Percentiles rank a stretch among this genome's conserved stretches.
These are phyloP conservation scores for Pterocles gutturalis DNA, from an alignment of 2,113 vertebrate species.

Conservation along the genomic window DNA sequence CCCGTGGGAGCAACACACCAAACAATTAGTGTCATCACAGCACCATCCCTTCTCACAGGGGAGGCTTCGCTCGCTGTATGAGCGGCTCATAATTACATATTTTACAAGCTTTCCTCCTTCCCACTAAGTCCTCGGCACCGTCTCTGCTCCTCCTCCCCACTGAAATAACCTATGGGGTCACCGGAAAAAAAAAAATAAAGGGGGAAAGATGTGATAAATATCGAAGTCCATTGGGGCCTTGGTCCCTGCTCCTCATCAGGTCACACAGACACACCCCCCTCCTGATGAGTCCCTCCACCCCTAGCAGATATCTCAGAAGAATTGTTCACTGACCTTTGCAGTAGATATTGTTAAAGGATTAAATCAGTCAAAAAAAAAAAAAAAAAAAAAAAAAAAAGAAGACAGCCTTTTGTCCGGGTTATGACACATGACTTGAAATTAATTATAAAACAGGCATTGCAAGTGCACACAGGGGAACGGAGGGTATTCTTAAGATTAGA, in stretches of 20 bases:
- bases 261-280: background rate
- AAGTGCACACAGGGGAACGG: background rate
- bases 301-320: background rate
- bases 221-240: background rate
- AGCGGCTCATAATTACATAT: background rate
- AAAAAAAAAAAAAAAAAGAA: background rate
- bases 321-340: background rate
- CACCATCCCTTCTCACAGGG: background rate
- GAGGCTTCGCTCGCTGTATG: background rate
- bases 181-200: background rate
- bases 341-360: conserved; percentile 17
- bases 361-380: background rate
- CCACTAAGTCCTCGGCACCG: background rate
- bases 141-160: background rate
- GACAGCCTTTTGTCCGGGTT: background rate
- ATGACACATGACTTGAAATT: background rate
- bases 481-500: background rate
- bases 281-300: background rate
- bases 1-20: background rate
- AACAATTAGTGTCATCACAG: background rate
- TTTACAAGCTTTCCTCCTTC: background rate
- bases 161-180: background rate
- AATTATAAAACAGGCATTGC: background rate
- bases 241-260: background rate
- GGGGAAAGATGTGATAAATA: background rate